These are phyloP conservation scores for Argyresthia albistria DNA, from an alignment of 2,888 invertebrate species.

Conservation along the genomic window DNA sequence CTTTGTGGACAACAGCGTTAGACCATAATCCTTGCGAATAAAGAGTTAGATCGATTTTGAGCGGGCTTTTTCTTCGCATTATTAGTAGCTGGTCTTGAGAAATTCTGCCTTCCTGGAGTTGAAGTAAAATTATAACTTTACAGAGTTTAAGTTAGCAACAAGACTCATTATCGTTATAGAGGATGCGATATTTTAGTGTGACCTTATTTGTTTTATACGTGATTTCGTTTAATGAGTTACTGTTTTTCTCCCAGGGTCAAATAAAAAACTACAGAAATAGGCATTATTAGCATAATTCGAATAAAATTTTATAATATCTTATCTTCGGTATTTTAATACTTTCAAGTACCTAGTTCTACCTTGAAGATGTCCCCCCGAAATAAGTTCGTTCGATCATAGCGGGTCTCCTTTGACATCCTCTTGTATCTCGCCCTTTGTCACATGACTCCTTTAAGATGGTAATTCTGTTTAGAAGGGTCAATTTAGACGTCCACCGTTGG, in stretches of 20 bases:
- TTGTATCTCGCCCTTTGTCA: slow-evolving; percentile 29
- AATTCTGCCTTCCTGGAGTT: not conserved
- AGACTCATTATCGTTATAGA: too few relatives aligned
- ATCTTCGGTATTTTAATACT: too few relatives aligned
- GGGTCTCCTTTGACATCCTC: slow-evolving; percentile 21
- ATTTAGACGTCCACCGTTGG: slow-evolving; percentile 7
- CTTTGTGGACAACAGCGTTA: slow-evolving; percentile 51
- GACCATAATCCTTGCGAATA: slow-evolving; percentile 58
- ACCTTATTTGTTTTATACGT: too few relatives aligned
- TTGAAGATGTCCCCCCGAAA: not conserved
- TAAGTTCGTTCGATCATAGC: not conserved
- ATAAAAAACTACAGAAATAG: not conserved
- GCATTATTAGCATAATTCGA: not conserved
- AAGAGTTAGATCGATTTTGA: slow-evolving; percentile 28
- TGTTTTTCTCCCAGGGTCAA: too few relatives aligned
- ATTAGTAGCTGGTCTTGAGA: not conserved
- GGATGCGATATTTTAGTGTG: too few relatives aligned
- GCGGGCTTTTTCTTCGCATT: slow-evolving; percentile 29
- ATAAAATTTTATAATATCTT: too few relatives aligned
- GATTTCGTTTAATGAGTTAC: too few relatives aligned
- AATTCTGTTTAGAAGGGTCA: slow-evolving; percentile 36
- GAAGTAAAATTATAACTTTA: too few relatives aligned
- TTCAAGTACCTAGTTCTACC: not conserved
- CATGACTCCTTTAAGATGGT: slow-evolving; percentile 41
- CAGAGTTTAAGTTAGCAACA: too few relatives aligned